Conservation (phyloP, 2,888 invertebrate species). For the Belgica antarctica region DNA sequence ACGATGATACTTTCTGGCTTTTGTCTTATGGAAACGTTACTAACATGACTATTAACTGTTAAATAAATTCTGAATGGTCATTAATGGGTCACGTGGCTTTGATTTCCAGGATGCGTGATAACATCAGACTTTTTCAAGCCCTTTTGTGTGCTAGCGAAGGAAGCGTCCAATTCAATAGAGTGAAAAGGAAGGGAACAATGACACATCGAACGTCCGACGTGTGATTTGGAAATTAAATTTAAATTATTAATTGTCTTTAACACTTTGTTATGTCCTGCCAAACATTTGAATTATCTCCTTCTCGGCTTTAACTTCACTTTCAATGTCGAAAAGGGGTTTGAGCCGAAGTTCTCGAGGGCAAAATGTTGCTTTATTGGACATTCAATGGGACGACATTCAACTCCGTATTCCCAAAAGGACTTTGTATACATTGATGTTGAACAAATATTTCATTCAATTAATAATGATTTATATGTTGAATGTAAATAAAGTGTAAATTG, state of each 20-base stretch:
- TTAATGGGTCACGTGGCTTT: conserved; percentile 43
- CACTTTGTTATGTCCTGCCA: conserved; percentile 40
- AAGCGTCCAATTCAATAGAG: conserved; percentile 26
- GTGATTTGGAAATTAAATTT: conserved; percentile 40
- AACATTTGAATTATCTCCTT: conserved; percentile 36
- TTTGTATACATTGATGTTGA: conserved; percentile 36
- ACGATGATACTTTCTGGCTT: neutral
- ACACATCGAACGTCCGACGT: neutral
- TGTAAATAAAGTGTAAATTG: conserved; percentile 39
- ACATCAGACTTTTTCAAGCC: conserved; percentile 35
- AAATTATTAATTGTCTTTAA: conserved; percentile 44
- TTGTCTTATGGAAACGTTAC: conserved; percentile 24
- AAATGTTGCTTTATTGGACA: conserved; percentile 18
- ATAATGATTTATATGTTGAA: conserved; percentile 40
- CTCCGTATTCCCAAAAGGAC: conserved; percentile 39
- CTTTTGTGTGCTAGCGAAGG: conserved; percentile 2
- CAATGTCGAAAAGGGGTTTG: no score
- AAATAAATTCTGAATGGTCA: conserved; percentile 40
- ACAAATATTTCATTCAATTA: conserved; percentile 42
- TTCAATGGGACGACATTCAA: neutral
- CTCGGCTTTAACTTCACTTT: conserved; percentile 1
- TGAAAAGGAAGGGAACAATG: conserved; percentile 1
- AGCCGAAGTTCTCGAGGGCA: neutral
- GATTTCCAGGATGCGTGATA: conserved; percentile 43
- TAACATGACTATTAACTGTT: conserved; percentile 42